These are phyloP conservation scores for Drosophila tani DNA, from an alignment of 1,140 invertebrate species.

Conservation along the genomic window DNA sequence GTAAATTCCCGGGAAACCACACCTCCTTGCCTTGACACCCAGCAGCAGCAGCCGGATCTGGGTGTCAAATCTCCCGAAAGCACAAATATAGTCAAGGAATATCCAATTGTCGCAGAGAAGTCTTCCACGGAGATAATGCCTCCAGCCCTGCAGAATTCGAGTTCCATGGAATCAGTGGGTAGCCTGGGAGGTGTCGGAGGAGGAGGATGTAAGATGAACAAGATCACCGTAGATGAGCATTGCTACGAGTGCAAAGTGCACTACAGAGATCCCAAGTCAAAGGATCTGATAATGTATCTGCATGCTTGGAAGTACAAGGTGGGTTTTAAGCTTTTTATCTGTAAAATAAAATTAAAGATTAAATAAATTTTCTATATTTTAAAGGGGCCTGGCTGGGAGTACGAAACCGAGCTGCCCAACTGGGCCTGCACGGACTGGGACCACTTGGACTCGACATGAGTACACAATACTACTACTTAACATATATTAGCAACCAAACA, in stretches of 20 bases:
- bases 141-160: constrained; percentile 3
- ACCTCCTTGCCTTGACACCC: constrained; percentile 87
- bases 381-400: constrained; percentile 95
- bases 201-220: constrained; percentile 86
- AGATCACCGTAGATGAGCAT: constrained; percentile 92
- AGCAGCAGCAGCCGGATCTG: constrained; percentile 46
- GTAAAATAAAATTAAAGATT: no score
- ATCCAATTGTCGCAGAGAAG: constrained; percentile 22
- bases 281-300: constrained; percentile 97
- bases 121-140: constrained; percentile 23
- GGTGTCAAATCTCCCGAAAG: constrained; percentile 18
- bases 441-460: constrained; percentile 73
- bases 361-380: constrained; percentile 46
- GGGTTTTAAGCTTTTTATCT: neutral
- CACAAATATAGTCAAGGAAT: constrained; percentile 21
- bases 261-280: constrained; percentile 95
- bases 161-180: constrained; percentile 14
- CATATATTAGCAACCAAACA: constrained; percentile 36
- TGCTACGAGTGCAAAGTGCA: constrained; percentile 97
- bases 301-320: constrained; percentile 97
- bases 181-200: neutral
- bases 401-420: constrained; percentile 93
- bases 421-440: constrained; percentile 95
- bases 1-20: constrained; percentile 88
- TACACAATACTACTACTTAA: constrained; percentile 18